Base-by-base conservation (phyloP, 2,888 invertebrate genomes). In the Hedya salicella region DNA sequence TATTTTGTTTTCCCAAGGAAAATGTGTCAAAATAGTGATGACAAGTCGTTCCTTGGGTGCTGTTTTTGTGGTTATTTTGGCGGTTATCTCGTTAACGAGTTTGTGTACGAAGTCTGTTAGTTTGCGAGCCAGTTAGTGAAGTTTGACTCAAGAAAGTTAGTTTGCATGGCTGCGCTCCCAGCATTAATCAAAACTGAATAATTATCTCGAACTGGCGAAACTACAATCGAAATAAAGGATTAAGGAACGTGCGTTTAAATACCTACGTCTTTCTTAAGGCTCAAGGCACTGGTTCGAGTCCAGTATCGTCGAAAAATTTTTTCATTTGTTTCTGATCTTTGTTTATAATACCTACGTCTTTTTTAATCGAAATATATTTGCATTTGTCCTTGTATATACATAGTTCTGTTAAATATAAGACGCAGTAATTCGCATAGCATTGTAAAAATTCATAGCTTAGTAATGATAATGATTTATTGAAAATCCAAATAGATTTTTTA, bases 121-220 rank as follows among this genome's bases (percentile, higher is more conserved):
- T 63, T 62, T 11, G 48, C 21, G 19, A 53, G 46, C 46, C 53
- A 44, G 62, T 46, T 48, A 48, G 54, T 57, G 48, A 17, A 46
- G 52, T 52, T 63, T 48, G 53, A 53, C 44, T 30, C 49, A 42
- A 40, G 39, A 49, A 48, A 56, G 54, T 63, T 63, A 39, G 54
- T 57, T 36, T 32, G 32, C 32, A 36, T 52, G n/a, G 44, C 56
- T 5, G 8, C 17, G 42, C 21, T 6, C 21, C 13, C 14, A 2
- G 56, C 56, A 44, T 57, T 57, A 57, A 57, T 57, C 56, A 57
- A 44, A 57, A 13, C 56, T 57, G 32, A 46, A 44, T 57, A 46
- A 57, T 57, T 46, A 57, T 57, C 30, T 32, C n/a, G 44, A 46
- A 32, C 57, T 9, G 1, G 44, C 44, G 32, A 57, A 32, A 57